phyloP scores from a whole-genome alignment of 2,888 invertebrate genomes.

The Drosophila kambysellisi region DNA sequence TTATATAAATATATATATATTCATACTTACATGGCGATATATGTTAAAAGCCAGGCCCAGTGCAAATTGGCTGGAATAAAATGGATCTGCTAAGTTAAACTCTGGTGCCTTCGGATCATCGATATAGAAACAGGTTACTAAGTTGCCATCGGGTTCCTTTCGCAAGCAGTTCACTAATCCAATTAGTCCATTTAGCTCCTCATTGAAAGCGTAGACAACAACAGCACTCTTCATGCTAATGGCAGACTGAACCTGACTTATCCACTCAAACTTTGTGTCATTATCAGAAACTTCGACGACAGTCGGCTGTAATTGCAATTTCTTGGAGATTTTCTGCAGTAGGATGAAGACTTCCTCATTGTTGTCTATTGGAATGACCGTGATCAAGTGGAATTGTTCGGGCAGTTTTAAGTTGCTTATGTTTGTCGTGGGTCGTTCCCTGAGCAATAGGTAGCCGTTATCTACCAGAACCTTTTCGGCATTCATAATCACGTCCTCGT shows the following conservation, averaged over 20 bases:
- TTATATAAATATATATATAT: background rate
- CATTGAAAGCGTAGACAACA: slow-evolving; percentile 89
- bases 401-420: slow-evolving; percentile 80
- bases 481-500: slow-evolving; percentile 83
- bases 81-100: slow-evolving; percentile 88
- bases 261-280: slow-evolving; percentile 81
- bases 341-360: slow-evolving; percentile 81
- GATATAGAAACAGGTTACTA: slow-evolving; percentile 88
- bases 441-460: slow-evolving; percentile 87
- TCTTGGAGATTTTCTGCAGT: slow-evolving; percentile 73
- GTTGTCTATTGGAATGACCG: slow-evolving; percentile 75
- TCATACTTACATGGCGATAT: slow-evolving; percentile 86
- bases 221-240: slow-evolving; percentile 82
- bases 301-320: slow-evolving; percentile 54
- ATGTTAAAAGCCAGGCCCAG: slow-evolving; percentile 93
- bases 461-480: slow-evolving; percentile 86
- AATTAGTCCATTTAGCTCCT: slow-evolving; percentile 91
- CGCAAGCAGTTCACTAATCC: slow-evolving; percentile 96
- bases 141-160: slow-evolving; percentile 91
- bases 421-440: slow-evolving; percentile 87
- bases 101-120: slow-evolving; percentile 88
- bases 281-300: slow-evolving; percentile 73
- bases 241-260: slow-evolving; percentile 74
- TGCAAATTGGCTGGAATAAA: slow-evolving; percentile 89
- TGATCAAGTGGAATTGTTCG: slow-evolving; percentile 72